Base-by-base conservation (phyloP, 2,113 vertebrate species). In the Prochilodus magdalenae region DNA sequence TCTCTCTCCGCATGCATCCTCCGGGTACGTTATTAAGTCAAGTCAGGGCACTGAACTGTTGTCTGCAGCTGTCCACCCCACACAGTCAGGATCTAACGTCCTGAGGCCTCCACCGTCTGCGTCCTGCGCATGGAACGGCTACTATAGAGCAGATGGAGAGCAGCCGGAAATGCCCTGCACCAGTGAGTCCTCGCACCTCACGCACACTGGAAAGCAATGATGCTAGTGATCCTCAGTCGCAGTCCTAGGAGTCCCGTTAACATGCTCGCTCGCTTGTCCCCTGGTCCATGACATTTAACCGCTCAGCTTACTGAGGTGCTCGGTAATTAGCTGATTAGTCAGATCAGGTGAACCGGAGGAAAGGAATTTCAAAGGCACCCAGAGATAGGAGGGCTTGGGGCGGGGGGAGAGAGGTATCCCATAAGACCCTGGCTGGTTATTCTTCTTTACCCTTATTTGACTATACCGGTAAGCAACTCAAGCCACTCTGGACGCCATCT, bases 1-100 rank as follows among this genome's bases (percentile, higher is more conserved):
- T 59, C 33, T 74, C 59, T 82, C 51, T 85, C 13, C 76, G 2
- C 94, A 99, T n/a, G 98, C 97, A 24, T 84, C 96, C 97, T 2
- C 95, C 93, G 0, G 98, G 97, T 76, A 99, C 95, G 0, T 99
- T n/a, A n/a, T 99, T 93, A 99, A 99, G 88, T 96, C 98, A 49
- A 97, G 92, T 87, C 97, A 98, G 90, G 98, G 97, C 0, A 79
- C 91, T 0, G 95, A 97, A 60, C 88, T 95, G 77, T n/a, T 99
- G 98, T 4, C 87, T 90, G 0, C 96, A 95, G 51, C n/a, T 99
- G 98, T 59, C 98, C 98, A 44, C 82, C 94, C 40, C 98, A 99
- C 93, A 99, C n/a, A n/a, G n/a, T 98, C 92, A 95, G 97, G 71
- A n/a, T 98, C 98, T 75, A n/a, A 94, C 92, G 0, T 86, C n/a